Conservation (phyloP, 2,113 vertebrate genomes). For the Elephas maximus region DNA sequence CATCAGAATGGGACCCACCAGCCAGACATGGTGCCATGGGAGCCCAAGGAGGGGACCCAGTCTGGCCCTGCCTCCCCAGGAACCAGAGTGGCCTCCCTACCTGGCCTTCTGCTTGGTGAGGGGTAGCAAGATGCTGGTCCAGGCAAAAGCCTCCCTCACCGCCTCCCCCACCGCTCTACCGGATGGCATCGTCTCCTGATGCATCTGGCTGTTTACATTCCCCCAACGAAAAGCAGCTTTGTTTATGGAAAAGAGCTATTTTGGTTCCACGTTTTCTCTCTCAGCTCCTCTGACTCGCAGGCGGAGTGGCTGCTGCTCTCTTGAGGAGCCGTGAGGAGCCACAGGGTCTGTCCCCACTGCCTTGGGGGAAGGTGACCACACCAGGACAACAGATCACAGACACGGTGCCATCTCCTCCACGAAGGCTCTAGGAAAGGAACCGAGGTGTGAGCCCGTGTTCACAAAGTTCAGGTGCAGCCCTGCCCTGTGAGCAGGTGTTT, state of each 20-base stretch:
- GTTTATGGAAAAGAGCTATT: conserved; percentile 92
- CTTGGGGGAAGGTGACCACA: background rate
- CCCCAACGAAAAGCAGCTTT: conserved; percentile 90
- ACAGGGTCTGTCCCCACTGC: background rate
- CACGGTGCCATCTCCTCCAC: background rate
- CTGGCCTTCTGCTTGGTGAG: background rate
- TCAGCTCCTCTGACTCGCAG: conserved; percentile 85
- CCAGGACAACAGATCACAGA: background rate
- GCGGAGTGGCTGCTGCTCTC: conserved; percentile 84
- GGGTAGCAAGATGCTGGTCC: conserved; percentile 43
- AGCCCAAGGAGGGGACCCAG: rapidly evolving
- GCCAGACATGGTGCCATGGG: background rate
- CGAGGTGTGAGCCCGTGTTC: rapidly evolving
- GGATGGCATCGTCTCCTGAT: conserved; percentile 86
- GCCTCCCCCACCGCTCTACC: conserved; percentile 76
- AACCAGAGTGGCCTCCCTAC: background rate
- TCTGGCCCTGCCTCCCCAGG: too few species aligned
- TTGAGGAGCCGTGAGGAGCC: conserved; percentile 75
- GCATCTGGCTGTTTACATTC: conserved; percentile 90
- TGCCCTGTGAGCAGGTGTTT: rapidly evolving
- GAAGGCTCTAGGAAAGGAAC: background rate
- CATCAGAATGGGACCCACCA: rapidly evolving
- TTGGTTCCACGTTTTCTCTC: conserved; percentile 87
- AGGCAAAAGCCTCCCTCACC: conserved; percentile 46
- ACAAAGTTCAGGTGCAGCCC: background rate